phyloP scores from a whole-genome alignment of 2,797 vertebrate species.

The Sebastolobus alascanus region DNA sequence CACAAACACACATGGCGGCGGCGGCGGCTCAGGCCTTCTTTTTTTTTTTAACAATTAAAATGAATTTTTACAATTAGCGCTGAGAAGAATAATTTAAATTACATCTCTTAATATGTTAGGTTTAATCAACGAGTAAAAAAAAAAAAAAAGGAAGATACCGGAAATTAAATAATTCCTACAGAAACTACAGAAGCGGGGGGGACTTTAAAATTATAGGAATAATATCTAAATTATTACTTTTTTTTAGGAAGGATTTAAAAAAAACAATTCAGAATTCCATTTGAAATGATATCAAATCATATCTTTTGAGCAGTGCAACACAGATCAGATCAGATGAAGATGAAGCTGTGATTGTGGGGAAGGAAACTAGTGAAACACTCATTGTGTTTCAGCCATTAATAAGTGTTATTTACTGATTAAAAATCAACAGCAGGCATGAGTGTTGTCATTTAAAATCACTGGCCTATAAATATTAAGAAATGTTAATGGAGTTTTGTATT shows the following conservation, averaged over 20 bases:
- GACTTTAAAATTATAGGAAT: neutral
- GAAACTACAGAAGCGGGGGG: constrained; percentile 31
- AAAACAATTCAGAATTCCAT: neutral
- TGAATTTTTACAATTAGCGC: constrained; percentile 62
- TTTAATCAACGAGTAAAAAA: constrained; percentile 41
- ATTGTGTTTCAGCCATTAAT: neutral
- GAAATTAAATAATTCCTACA: constrained; percentile 24
- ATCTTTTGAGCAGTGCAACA: neutral
- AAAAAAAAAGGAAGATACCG: constrained; percentile 3
- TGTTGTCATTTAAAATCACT: neutral
- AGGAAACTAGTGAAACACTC: neutral
- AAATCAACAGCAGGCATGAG: neutral
- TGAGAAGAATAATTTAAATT: constrained; percentile 49
- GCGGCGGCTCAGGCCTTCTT: constrained; percentile 40
- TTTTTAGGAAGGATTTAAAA: constrained; percentile 13
- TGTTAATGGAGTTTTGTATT: neutral
- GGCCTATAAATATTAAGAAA: constrained; percentile 1
- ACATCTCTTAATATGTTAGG: constrained; percentile 33
- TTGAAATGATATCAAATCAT: neutral
- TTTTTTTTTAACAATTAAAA: constrained; percentile 53
- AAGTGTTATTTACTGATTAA: neutral
- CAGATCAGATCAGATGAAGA: neutral
- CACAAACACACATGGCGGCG: constrained; percentile 51
- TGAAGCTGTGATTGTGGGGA: neutral
- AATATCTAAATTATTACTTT: constrained; percentile 14